Base-by-base conservation (phyloP, 1,140 invertebrate species). In the Liolophura sinensis region DNA sequence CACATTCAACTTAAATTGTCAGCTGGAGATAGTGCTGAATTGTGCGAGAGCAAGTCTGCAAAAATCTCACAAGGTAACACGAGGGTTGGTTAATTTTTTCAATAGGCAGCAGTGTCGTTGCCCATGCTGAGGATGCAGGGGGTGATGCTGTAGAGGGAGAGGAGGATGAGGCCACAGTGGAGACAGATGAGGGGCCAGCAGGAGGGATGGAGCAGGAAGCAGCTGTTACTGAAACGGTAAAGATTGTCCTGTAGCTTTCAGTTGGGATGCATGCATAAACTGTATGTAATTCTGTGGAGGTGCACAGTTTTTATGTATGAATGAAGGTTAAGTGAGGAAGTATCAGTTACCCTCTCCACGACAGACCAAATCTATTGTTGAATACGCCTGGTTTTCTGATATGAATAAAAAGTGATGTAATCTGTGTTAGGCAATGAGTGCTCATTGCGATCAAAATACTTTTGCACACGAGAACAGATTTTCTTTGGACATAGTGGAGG, bases 121-220 rank as follows among this genome's bases (percentile, higher is more conserved):
- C 69, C 27, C 69, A 69, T 25, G 70, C 71, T 62, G 66, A 68
- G 52, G 74, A 69, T 7, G 70, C 66, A 12, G 66, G 72, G 40
- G 78, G 79, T 69, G 61, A 73, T 12, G 67, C 79, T 65, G 78
- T 78, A 65, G 78, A 78, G 25, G 79, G 77, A 52, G 79, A 81
- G 49, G 52, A 58, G 62, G 77, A 78, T 58, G 80, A 80, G 52
- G 77, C 69, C 18, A 76, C 73, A 55, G 77, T 82, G 5, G 80
- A 82, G 57, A 76, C 71, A 12, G 78, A 80, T 22, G 75, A 78
- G 31, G 64, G 14, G 16, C 61, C 31, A 40, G 72, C 70, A 40
- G 74, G 73, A 52, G 74, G 61, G 22, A 31, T 49, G 58, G 22
- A 49, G 64, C 62, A 51, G 72, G 75, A 77, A 25, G 55, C 71